A percentile compares a stretch with the other conserved stretches of the same genome.
Evolutionary conservation across 2,888 invertebrate genomes (phyloP).

Genomic region (Pseudolycoriella hygida): DNA sequence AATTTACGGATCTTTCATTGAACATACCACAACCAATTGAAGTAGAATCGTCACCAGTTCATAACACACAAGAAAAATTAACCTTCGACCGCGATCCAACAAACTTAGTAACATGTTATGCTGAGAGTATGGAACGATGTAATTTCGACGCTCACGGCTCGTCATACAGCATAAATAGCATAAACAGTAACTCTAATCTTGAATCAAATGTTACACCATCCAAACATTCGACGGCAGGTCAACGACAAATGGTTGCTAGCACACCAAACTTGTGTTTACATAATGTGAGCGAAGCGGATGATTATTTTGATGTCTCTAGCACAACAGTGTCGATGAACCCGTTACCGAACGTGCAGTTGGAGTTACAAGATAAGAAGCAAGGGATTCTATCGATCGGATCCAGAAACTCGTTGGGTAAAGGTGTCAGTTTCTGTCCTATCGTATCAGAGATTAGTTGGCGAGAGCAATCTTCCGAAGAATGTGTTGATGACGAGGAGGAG

Average conservation of each 20-base stretch:
- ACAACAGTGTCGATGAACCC: slow-evolving; percentile 41
- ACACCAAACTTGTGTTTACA: slow-evolving; percentile 41
- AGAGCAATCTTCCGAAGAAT: slow-evolving; percentile 36
- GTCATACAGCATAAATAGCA: slow-evolving; percentile 4
- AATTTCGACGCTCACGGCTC: slow-evolving; percentile 18
- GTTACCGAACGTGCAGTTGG: slow-evolving; percentile 16
- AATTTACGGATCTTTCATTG: background rate
- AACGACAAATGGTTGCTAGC: slow-evolving; percentile 20
- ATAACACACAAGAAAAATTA: background rate
- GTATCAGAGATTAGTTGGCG: slow-evolving; percentile 67
- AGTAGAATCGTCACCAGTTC: background rate
- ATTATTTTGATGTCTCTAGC: slow-evolving; percentile 36
- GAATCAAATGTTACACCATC: slow-evolving; percentile 1
- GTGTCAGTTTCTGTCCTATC: slow-evolving; percentile 63
- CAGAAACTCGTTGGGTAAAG: slow-evolving; percentile 30
- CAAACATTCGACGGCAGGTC: background rate
- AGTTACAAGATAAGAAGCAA: slow-evolving; percentile 29
- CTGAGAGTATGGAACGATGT: slow-evolving; percentile 26
- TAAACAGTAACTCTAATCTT: slow-evolving; percentile 6
- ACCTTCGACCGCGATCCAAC: slow-evolving; percentile 30
- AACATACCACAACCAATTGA: background rate
- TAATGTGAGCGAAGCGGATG: slow-evolving; percentile 22
- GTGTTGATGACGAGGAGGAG: slow-evolving; percentile 20
- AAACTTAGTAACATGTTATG: slow-evolving; percentile 23
- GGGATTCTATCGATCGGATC: slow-evolving; percentile 24